Base-by-base conservation (phyloP, 2,888 invertebrate species). In the Stratiomys singularior region DNA sequence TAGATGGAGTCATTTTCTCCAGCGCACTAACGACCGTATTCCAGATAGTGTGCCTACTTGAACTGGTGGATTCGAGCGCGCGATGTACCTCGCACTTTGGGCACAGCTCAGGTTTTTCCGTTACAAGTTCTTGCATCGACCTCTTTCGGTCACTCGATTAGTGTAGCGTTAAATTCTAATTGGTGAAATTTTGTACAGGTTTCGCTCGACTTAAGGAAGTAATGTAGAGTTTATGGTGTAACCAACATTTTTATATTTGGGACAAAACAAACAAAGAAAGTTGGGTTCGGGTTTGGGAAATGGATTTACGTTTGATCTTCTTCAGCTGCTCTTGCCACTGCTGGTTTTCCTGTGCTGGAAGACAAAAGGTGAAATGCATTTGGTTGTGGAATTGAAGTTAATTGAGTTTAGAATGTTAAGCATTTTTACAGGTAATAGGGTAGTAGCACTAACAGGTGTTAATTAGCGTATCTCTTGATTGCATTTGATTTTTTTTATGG, bases 181-280 rank as follows among this genome's bases (percentile, higher is more conserved):
- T 47, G 69, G 69, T 69, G 69, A 69, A 69, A 69, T 69, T 69
- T 69, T 28, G 63, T 66, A 66, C 66, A 30, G 66, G 66, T 66
- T 37, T 66, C 66, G 37, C 66, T 66, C 27, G 66, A 60, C 21
- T 60, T 21, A 60, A 60, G 58, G 58, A 21, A 60, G 23, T 21
- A 18, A 25, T 60, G 58, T 9, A 4, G 25, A 25, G 58, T 60
- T 60, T 11, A 25, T 23, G 25, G 58, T 25, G 5, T 23, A 60
- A 11, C 58, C 21, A 25, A 4, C n/a, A 60, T 25, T 13, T n/a
- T n/a, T 60, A 21, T 60, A 60, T 60, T 60, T 60, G 58, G 58
- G 25, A 60, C 58, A 25, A 11, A 60, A 60, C 11, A 25, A 60
- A 60, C 58, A 25, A 60, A 60, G 58, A 60, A 60, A 60, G 58